These are phyloP conservation scores for Scaptomyza montana DNA, from an alignment of 1,140 invertebrate genomes.

Conservation along the genomic window DNA sequence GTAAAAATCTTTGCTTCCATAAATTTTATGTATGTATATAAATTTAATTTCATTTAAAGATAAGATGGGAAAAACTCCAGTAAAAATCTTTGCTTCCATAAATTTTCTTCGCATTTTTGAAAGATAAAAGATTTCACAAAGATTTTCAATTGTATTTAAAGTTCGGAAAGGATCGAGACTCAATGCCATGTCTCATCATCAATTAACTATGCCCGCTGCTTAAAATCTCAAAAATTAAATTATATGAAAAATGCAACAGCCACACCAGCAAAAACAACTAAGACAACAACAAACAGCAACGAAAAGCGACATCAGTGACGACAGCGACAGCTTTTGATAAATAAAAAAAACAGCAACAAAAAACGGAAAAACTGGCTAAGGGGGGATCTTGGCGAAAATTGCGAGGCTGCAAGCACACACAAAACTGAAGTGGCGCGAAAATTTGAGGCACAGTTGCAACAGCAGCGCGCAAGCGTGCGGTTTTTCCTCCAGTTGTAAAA, in stretches of 20 bases:
- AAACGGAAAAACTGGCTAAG: slow-evolving; percentile 57
- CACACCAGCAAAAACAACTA: slow-evolving; percentile 17
- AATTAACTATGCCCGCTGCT: slow-evolving; percentile 41
- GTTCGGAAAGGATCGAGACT: slow-evolving; percentile 29
- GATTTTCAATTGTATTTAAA: slow-evolving; percentile 14
- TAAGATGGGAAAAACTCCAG: not conserved
- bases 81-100: not conserved
- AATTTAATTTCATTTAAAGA: not conserved
- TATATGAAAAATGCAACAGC: slow-evolving; percentile 50
- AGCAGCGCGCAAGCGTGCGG: slow-evolving; percentile 79
- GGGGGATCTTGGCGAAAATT: slow-evolving; percentile 53
- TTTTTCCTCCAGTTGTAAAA: slow-evolving; percentile 64
- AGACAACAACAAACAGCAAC: slow-evolving; percentile 21
- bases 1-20: not conserved
- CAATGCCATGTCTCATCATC: slow-evolving; percentile 46
- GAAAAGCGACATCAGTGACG: slow-evolving; percentile 23
- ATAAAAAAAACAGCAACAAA: not conserved
- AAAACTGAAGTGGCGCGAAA: slow-evolving; percentile 82
- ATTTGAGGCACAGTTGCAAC: slow-evolving; percentile 78
- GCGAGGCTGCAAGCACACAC: slow-evolving; percentile 66
- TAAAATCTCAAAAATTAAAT: slow-evolving; percentile 22
- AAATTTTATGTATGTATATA: not conserved
- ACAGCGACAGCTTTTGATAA: slow-evolving; percentile 10
- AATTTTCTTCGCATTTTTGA: not conserved
- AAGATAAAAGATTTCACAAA: slow-evolving; percentile 14